A percentile compares a stretch with the other conserved stretches of the same genome.
phyloP scores from a whole-genome alignment of 2,888 invertebrate species.

The Temnothorax rugatulus region DNA sequence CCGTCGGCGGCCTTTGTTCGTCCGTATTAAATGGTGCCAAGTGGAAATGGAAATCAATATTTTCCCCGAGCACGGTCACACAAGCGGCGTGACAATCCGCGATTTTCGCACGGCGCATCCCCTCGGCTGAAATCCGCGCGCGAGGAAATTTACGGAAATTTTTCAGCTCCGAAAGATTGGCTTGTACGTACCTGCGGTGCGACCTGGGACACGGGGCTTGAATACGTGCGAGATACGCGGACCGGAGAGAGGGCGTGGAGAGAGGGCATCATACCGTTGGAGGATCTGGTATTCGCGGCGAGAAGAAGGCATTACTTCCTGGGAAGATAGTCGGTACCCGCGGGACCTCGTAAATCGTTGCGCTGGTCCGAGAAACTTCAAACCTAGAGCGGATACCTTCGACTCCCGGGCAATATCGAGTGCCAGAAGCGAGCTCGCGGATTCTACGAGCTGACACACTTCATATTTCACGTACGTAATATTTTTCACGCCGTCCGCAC shows the following conservation, averaged over 20 bases:
- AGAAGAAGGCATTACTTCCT: conserved; percentile 83
- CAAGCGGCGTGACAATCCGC: conserved; percentile 67
- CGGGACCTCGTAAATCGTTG: conserved; percentile 84
- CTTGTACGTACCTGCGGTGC: conserved; percentile 68
- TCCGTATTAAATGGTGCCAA: conserved; percentile 73
- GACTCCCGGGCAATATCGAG: conserved; percentile 71
- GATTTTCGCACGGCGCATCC: conserved; percentile 68
- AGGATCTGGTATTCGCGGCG: conserved; percentile 75
- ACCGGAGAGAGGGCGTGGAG: conserved; percentile 49
- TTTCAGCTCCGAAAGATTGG: conserved; percentile 68
- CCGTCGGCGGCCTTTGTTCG: conserved; percentile 71
- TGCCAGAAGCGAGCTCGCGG: conserved; percentile 61
- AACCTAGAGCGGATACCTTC: conserved; percentile 73
- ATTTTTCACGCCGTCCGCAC: conserved; percentile 49
- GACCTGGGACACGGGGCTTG: conserved; percentile 60
- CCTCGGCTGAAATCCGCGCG: conserved; percentile 68
- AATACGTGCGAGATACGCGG: conserved; percentile 57
- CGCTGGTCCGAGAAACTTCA: conserved; percentile 77
- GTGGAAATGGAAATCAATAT: conserved; percentile 76
- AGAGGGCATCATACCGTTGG: conserved; percentile 50
- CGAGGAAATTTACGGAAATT: conserved; percentile 72
- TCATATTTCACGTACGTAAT: conserved; percentile 66
- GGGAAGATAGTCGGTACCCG: conserved; percentile 83
- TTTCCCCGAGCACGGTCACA: conserved; percentile 48
- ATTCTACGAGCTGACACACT: conserved; percentile 60